Conservation (phyloP, 1,140 invertebrate species). For the Gryllus bimaculatus region DNA sequence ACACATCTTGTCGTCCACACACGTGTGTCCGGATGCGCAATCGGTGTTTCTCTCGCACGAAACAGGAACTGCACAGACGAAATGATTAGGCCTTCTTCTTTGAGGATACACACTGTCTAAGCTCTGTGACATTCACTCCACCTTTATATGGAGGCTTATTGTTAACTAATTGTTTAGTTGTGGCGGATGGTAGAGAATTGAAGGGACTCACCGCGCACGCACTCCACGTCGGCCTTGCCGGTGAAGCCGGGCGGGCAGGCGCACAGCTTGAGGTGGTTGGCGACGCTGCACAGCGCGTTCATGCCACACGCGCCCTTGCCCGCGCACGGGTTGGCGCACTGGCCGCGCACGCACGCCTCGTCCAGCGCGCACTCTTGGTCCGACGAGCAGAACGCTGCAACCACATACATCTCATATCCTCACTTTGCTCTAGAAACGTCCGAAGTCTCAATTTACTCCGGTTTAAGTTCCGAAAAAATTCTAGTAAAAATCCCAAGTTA, state of each 20-base stretch:
- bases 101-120: no score
- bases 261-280: slow-evolving; percentile 68
- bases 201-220: slow-evolving; percentile 60
- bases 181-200: no score
- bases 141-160: no score
- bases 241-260: slow-evolving; percentile 76
- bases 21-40: slow-evolving; percentile 57
- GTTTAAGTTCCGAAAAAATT: no score
- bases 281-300: slow-evolving; percentile 71
- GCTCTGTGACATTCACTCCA: no score
- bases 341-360: slow-evolving; percentile 70
- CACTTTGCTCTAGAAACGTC: no score
- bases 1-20: slow-evolving; percentile 64
- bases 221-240: slow-evolving; percentile 73
- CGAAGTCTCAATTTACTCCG: no score
- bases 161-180: no score
- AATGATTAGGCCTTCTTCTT: background rate
- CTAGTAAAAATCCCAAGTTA: no score
- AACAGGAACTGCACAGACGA: slow-evolving; percentile 52
- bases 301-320: slow-evolving; percentile 71
- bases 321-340: slow-evolving; percentile 77
- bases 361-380: slow-evolving; percentile 67
- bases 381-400: slow-evolving; percentile 63
- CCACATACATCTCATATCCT: background rate
- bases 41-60: slow-evolving; percentile 60